Percentiles rank a stretch among this genome's conserved stretches.
Evolutionary conservation across 2,113 vertebrate genomes (phyloP).

Genomic region (Festucalex cinctus): DNA sequence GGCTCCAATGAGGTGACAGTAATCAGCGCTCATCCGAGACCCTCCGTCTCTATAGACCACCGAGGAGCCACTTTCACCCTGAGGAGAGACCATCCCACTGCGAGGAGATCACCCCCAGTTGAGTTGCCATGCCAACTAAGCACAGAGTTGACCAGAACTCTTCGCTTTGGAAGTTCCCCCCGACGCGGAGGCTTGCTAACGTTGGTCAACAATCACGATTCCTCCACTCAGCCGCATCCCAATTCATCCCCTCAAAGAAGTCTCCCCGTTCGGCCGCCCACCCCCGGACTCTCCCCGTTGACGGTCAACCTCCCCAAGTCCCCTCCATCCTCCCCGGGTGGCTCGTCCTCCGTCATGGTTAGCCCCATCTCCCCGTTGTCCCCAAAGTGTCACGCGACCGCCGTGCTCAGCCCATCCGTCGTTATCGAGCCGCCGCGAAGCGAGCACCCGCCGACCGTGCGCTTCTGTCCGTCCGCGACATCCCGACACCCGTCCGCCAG

Average conservation of each 20-base stretch:
- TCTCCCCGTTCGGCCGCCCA: slow-evolving; percentile 53
- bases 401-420: slow-evolving; percentile 51
- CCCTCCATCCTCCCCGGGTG: slow-evolving; percentile 40
- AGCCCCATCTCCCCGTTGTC: slow-evolving; percentile 26
- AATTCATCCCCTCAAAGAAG: slow-evolving; percentile 28
- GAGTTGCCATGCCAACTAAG: slow-evolving; percentile 23
- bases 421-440: slow-evolving; percentile 40
- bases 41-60: slow-evolving; percentile 11
- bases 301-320: slow-evolving; percentile 53
- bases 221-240: background rate
- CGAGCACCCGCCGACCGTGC: slow-evolving; percentile 37
- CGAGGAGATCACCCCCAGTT: slow-evolving; percentile 36
- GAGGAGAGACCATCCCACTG: slow-evolving; percentile 22
- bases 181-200: slow-evolving; percentile 4
- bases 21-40: slow-evolving; percentile 24
- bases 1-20: slow-evolving; percentile 45
- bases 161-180: slow-evolving; percentile 22
- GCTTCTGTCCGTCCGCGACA: slow-evolving; percentile 9
- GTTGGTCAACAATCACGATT: background rate
- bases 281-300: slow-evolving; percentile 61
- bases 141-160: slow-evolving; percentile 20
- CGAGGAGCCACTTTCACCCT: slow-evolving; percentile 14
- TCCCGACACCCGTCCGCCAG: slow-evolving; percentile 39
- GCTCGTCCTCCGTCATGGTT: slow-evolving; percentile 34
- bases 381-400: slow-evolving; percentile 38